Percentiles rank a stretch among this genome's conserved stretches.
phyloP scores from a whole-genome alignment of 2,113 vertebrate genomes.

The Grus americana region DNA sequence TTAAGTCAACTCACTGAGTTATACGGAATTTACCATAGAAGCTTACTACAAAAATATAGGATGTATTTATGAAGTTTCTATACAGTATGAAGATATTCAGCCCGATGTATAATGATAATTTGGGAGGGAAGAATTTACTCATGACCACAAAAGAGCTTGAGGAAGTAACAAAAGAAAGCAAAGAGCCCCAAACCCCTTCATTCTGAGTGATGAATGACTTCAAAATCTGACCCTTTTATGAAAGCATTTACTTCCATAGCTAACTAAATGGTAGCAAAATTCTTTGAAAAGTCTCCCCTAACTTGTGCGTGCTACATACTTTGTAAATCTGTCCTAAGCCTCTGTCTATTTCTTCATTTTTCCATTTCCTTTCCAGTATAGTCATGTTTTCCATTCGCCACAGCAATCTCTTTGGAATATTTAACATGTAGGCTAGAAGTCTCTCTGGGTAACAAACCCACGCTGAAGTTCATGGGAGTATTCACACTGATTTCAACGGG shows the following conservation, averaged over 20 bases:
- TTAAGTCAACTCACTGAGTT: background rate
- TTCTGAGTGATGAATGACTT: background rate
- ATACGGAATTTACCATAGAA: background rate
- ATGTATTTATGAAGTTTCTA: background rate
- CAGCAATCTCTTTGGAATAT: background rate
- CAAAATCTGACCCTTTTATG: background rate
- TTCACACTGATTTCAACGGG: background rate
- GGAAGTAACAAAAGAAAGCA: background rate
- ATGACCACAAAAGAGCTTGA: background rate
- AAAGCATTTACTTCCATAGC: background rate
- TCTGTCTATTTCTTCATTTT: background rate
- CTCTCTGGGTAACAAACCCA: background rate
- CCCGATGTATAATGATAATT: background rate
- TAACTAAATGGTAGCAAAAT: background rate
- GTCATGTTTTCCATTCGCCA: background rate
- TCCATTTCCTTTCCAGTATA: background rate
- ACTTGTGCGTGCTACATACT: background rate
- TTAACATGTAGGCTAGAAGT: background rate
- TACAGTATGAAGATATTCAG: background rate
- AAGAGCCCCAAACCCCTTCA: background rate
- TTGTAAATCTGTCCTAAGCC: conserved; percentile 7
- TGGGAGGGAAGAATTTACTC: background rate
- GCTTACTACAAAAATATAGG: background rate
- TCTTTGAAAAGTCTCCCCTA: background rate
- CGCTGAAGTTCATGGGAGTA: background rate